Conservation (phyloP, 2,797 vertebrate genomes). For the Xiphophorus birchmanni region DNA sequence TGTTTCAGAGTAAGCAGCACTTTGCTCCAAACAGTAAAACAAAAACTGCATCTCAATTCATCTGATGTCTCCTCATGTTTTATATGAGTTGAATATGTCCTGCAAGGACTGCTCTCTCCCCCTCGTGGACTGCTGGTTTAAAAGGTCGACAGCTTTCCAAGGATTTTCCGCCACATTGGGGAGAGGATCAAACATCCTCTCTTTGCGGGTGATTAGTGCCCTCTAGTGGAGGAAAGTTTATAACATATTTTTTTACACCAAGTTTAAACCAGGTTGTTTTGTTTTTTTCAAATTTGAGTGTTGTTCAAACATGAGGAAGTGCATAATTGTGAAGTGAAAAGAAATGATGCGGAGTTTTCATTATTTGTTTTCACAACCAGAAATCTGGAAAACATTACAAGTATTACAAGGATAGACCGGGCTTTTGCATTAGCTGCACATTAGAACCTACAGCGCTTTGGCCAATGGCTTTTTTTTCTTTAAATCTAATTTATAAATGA, state of each 20-base stretch:
- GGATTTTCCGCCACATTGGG: constrained; percentile 2
- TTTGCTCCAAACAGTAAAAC: constrained; percentile 7
- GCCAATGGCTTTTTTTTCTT: not conserved
- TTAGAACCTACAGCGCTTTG: not conserved
- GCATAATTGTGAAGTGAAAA: not conserved
- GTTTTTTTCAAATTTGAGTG: not conserved
- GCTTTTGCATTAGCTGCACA: too few relatives aligned
- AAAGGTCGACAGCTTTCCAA: constrained; percentile 19
- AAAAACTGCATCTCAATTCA: not conserved
- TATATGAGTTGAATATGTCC: constrained; percentile 1
- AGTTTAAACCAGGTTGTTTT: not conserved
- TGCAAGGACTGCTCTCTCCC: constrained; percentile 46
- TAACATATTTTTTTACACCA: not conserved
- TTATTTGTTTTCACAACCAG: not conserved
- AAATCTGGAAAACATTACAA: not conserved
- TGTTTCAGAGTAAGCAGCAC: not conserved
- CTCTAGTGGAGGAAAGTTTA: constrained; percentile 61
- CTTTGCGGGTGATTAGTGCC: constrained; percentile 51
- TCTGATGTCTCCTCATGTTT: constrained; percentile 1
- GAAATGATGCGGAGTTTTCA: not conserved
- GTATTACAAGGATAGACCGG: too few relatives aligned
- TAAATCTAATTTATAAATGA: not conserved
- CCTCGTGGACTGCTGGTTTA: constrained; percentile 41
- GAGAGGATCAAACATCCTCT: constrained; percentile 19
- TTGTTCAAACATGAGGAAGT: not conserved